Conservation (phyloP, 2,888 invertebrate genomes). For the Oithona nana region DNA sequence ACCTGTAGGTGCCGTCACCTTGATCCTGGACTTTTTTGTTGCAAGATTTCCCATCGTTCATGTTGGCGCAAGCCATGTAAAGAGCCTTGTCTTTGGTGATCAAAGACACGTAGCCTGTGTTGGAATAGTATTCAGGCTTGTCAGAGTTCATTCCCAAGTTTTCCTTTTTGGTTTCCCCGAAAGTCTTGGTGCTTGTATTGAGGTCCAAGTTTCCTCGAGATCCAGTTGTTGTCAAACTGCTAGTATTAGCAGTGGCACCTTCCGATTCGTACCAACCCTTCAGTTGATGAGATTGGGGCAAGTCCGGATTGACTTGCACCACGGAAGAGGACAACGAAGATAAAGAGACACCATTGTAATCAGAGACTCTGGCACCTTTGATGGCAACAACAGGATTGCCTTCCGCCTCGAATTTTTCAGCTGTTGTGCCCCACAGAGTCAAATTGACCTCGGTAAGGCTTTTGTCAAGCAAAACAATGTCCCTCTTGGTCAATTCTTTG, state of each 20-base stretch:
- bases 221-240: constrained; percentile 33
- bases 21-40: constrained; percentile 52
- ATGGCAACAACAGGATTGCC: constrained; percentile 61
- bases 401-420: constrained; percentile 58
- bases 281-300: constrained; percentile 60
- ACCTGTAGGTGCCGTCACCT: constrained; percentile 27
- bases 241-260: constrained; percentile 41
- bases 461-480: constrained; percentile 65
- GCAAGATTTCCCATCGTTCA: constrained; percentile 42
- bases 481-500: constrained; percentile 70
- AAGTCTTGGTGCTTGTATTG: constrained; percentile 48
- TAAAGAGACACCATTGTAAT: constrained; percentile 54
- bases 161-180: constrained; percentile 49
- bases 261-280: constrained; percentile 79
- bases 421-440: constrained; percentile 78
- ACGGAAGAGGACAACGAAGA: constrained; percentile 29
- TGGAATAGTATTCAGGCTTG: constrained; percentile 58
- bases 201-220: constrained; percentile 23
- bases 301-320: constrained; percentile 53
- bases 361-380: constrained; percentile 63
- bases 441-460: constrained; percentile 53
- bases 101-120: constrained; percentile 55
- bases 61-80: constrained; percentile 58
- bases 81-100: constrained; percentile 61
- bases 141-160: constrained; percentile 42